A percentile compares a stretch with the other conserved stretches of the same genome.
Evolutionary conservation across 2,113 vertebrate genomes (phyloP).

Genomic region (Pachycephala philippinensis): DNA sequence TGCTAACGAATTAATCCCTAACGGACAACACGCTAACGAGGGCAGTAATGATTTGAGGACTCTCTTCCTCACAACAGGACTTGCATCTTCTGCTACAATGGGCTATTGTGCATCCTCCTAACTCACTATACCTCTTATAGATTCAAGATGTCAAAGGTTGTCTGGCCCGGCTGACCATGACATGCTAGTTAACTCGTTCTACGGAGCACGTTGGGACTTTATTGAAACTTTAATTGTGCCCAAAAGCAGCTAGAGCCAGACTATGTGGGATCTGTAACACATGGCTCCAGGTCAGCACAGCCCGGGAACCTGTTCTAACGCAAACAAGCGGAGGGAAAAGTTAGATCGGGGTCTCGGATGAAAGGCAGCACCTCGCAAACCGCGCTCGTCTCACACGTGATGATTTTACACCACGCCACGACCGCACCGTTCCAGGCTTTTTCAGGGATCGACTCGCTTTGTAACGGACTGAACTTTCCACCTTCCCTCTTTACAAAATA

Average conservation of each 20-base stretch:
- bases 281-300: conserved; percentile 56
- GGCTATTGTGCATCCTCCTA: conserved; percentile 84
- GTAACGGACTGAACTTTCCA: conserved; percentile 38
- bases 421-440: conserved; percentile 17
- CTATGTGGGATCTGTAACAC: conserved; percentile 61
- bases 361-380: conserved; percentile 59
- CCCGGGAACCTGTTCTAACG: conserved; percentile 57
- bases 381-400: conserved; percentile 38
- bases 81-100: conserved; percentile 84
- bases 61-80: conserved; percentile 78
- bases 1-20: conserved; percentile 85
- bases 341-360: conserved; percentile 43
- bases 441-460: neutral
- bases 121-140: conserved; percentile 73
- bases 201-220: conserved; percentile 60
- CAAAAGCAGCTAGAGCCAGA: conserved; percentile 59
- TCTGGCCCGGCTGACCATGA: conserved; percentile 87
- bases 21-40: conserved; percentile 84
- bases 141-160: conserved; percentile 92
- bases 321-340: conserved; percentile 64
- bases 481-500: conserved; percentile 42
- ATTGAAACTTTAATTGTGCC: conserved; percentile 72
- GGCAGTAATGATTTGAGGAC: conserved; percentile 76
- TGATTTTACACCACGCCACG: conserved; percentile 40
- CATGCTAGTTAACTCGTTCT: conserved; percentile 83